Evolutionary conservation across 2,888 invertebrate species (phyloP), one percentile per base, ranked within the genome.

Genomic region (Caenorhabditis auriculariae): DNA sequence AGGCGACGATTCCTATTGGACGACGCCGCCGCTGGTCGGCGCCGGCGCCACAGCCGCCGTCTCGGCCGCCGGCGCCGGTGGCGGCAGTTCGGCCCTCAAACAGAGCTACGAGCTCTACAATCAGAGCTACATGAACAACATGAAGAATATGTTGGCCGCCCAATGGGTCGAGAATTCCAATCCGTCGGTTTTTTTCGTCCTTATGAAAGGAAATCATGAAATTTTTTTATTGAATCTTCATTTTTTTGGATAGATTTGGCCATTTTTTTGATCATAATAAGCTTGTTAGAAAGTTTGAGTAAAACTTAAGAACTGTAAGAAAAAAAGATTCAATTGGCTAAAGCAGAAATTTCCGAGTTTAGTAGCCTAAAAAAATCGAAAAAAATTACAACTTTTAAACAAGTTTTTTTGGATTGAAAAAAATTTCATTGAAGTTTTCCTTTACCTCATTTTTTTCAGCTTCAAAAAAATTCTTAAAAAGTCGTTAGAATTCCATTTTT

Each of bases 41-140:
- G 51, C 52, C 19, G 62, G 57, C 37, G 48, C 54, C 12, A 38
- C 54, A 3, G 21, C 54, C 6, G 49, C 43, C n/a, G n/a, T n/a
- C n/a, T 39, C 29, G 4, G 44, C 58, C 2, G 57, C 60, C 15
- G 56, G 57, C 15, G 54, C 51, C 9, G 47, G 52, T 28, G 53
- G 52, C 7, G 54, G 55, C 28, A 63, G 52, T 41, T n/a, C n/a
- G n/a, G n/a, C n/a, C n/a, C n/a, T n/a, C n/a, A n/a, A n/a, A n/a
- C n/a, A n/a, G n/a, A n/a, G n/a, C 2, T 62, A 62, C 49, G 65
- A 61, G 27, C 68, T 70, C 23, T 71, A 72, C 51, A 66, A 71
- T 38, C 60, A 75, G 35, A 66, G 59, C 21, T 78, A 78, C 57
- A 73, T 78, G 74, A 78, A 76, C 56, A 78, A 74, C 46, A 73